Evolutionary conservation across 2,888 invertebrate genomes (phyloP), one percentile per base, ranked within the genome.

Genomic region (Trichogramma dendrolimi): DNA sequence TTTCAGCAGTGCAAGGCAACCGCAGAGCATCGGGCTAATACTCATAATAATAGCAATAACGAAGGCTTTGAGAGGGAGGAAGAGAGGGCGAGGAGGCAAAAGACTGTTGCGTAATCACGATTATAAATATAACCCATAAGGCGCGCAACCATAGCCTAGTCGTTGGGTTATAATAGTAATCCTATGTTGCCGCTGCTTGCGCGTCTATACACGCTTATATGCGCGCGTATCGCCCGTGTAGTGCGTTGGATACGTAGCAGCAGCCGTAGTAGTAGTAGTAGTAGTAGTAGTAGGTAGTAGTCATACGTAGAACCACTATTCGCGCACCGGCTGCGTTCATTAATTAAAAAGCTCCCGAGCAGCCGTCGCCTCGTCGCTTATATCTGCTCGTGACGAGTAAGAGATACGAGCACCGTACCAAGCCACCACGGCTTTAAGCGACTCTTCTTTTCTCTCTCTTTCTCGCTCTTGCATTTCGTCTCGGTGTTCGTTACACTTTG

Each of bases 321-420:
- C 61, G 68, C 66, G 64, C 69, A 58, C 68, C 67, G 68, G 68
- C 67, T 68, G 70, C 68, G 70, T 73, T 73, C 71, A 70, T 74
- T 74, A 73, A 73, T 73, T 73, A 73, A 73, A 72, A 71, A 71
- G 68, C 66, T 27, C 27, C 27, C 66, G 68, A 69, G 69, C 68
- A 70, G 62, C 38, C 63, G 27, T 27, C 27, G 27, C 27, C 27
- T 27, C 27, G 27, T 3, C 27, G 27, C 27, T 27, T 27, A 27
- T 27, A 27, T 27, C 27, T 27, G 27, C 27, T 27, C 27, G 27
- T 27, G 27, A 27, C 27, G 27, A 27, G 27, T 2, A 27, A 27
- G 27, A 27, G 27, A 27, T 27, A 27, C 27, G 27, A 27, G 27
- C 27, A 27, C 27, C 27, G 27, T 27, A 27, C 27, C 27, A 2